A percentile compares a stretch with the other conserved stretches of the same genome.
phyloP scores from a whole-genome alignment of 1,140 invertebrate species.

The Bombus affinis region DNA sequence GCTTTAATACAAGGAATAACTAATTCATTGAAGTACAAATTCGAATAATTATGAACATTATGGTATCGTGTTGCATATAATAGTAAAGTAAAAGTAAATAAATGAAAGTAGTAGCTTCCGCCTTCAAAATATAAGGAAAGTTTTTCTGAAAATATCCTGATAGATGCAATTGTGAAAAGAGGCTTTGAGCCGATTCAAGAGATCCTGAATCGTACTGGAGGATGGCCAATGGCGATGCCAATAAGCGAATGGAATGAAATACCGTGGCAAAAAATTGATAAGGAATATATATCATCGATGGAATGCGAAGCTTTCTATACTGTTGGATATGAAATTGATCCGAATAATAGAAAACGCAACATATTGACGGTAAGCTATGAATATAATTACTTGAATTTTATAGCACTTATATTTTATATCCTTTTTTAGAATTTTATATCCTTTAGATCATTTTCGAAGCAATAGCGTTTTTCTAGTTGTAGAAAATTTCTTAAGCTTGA shows the following conservation, averaged over 20 bases:
- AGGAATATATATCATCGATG: background rate
- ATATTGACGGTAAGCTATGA: conserved; percentile 11
- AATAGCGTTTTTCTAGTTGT: too few species aligned
- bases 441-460: too few species aligned
- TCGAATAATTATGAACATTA: background rate
- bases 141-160: background rate
- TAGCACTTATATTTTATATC: too few species aligned
- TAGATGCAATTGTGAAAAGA: conserved; percentile 72
- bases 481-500: too few species aligned
- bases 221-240: conserved; percentile 78
- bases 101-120: background rate
- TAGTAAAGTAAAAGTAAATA: too few species aligned
- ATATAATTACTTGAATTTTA: background rate
- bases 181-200: conserved; percentile 71
- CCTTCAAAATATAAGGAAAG: background rate
- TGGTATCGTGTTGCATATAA: background rate
- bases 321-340: conserved; percentile 3
- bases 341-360: conserved; percentile 14
- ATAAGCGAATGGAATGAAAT: conserved; percentile 61
- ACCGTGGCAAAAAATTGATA: conserved; percentile 69
- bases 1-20: background rate
- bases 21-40: background rate
- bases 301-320: background rate
- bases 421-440: too few species aligned
- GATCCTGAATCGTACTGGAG: conserved; percentile 75